Evolutionary conservation across 1,140 invertebrate genomes (phyloP), one percentile per base, ranked within the genome.

Genomic region (Temnothorax longispinosus): DNA sequence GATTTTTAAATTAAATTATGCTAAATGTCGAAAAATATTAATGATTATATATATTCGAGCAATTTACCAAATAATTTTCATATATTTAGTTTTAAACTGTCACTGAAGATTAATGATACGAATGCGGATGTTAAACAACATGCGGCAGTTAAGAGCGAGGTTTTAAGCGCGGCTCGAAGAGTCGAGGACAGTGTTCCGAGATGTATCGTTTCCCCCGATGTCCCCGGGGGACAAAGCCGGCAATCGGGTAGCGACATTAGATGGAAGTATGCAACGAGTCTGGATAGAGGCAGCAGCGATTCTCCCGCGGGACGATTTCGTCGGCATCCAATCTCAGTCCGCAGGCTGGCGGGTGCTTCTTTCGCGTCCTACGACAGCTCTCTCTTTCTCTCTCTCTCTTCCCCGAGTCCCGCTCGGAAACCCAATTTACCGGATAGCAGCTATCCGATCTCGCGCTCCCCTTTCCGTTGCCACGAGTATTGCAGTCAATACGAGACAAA

Each of bases 281-380:
- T 78, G 78, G 67, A 74, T 65, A 6, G 60, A 77, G 72, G 72
- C 64, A 87, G 69, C 75, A 64, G 50, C 64, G 60, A 71, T 47
- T 91, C 64, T 93, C 91, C 87, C 92, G 32, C 44, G 92, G 86
- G 91, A 92, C 89, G 78, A 91, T 93, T 93, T 89, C 92, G 89
- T 90, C 90, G 92, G 90, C 87, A 92, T 93, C 91, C 92, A 93
- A 93, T 93, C 92, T 93, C 90, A 80, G 90, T 80, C 78, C 64
- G 85, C 87, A 89, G 89, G 81, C 84, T 71, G 80, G 75, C 54
- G 77, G 77, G 72, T 35, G 75, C 65, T 86, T 88, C 80, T 82
- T 89, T 86, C 82, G 87, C 80, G 47, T 87, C 78, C 81, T 65
- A 56, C 78, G 67, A 60, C 82, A 86, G 86, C 87, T 87, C 69